Percentiles rank a stretch among this genome's conserved stretches.
Evolutionary conservation across 2,797 vertebrate genomes (phyloP).

Genomic region (Sebastes flavidus): DNA sequence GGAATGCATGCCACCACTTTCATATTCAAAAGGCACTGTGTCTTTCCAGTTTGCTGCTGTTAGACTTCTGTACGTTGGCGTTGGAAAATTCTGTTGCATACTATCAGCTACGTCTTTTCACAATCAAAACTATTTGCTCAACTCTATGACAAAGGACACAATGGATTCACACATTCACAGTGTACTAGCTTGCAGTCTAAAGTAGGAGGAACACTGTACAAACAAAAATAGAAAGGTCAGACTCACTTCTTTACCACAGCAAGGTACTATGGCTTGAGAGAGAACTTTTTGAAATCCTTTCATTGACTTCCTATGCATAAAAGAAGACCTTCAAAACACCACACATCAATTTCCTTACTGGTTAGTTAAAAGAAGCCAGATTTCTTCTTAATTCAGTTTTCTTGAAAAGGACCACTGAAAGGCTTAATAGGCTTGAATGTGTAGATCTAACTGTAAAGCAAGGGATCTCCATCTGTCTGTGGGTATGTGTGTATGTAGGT

Average conservation of each 20-base stretch:
- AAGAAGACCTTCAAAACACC: conserved; percentile 32
- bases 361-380: neutral
- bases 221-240: conserved; percentile 55
- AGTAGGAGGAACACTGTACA: conserved; percentile 77
- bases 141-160: conserved; percentile 95
- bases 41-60: conserved; percentile 66
- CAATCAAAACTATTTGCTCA: conserved; percentile 89
- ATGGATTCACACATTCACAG: conserved; percentile 93
- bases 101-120: conserved; percentile 91
- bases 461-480: neutral
- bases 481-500: neutral
- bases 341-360: neutral
- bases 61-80: conserved; percentile 71
- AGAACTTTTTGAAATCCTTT: conserved; percentile 32
- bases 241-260: conserved; percentile 43
- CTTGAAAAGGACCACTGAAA: neutral
- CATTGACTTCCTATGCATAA: conserved; percentile 26
- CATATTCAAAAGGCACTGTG: conserved; percentile 79
- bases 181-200: conserved; percentile 94
- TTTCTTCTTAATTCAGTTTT: neutral
- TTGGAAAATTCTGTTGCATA: conserved; percentile 73
- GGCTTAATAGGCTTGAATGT: neutral
- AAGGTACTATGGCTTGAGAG: conserved; percentile 72
- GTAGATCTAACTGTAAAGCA: conserved; percentile 1
- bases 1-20: conserved; percentile 69